These are phyloP conservation scores for Anableps anableps DNA, from an alignment of 2,797 vertebrate genomes.

Conservation along the genomic window DNA sequence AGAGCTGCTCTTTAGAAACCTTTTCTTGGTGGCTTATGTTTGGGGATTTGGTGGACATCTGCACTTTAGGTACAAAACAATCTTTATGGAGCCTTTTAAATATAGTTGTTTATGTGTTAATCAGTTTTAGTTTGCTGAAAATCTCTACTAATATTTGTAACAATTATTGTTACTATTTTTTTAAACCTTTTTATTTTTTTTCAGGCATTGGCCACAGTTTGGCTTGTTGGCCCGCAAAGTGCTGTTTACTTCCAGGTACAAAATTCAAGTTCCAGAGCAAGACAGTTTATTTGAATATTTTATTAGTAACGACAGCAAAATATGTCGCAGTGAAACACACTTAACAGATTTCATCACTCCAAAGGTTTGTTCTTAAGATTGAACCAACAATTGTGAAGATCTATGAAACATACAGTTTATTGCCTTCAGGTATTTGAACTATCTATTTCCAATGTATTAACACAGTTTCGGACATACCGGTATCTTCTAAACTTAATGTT, in stretches of 20 bases:
- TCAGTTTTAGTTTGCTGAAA: background rate
- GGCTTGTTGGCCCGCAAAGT: slow-evolving; percentile 76
- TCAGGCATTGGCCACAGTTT: slow-evolving; percentile 84
- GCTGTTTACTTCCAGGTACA: slow-evolving; percentile 72
- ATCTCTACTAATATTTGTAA: background rate
- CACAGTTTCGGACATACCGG: slow-evolving; percentile 76
- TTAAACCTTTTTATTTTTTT: slow-evolving; percentile 17
- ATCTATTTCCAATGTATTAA: slow-evolving; percentile 9
- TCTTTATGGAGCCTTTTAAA: background rate
- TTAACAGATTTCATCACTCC: slow-evolving; percentile 59
- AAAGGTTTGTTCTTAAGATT: slow-evolving; percentile 76
- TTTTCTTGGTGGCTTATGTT: slow-evolving; percentile 85
- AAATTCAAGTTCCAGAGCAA: slow-evolving; percentile 74
- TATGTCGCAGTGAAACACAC: slow-evolving; percentile 46
- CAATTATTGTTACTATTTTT: no score
- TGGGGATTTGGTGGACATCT: slow-evolving; percentile 90
- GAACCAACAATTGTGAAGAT: background rate
- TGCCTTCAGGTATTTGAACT: background rate
- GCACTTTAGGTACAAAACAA: slow-evolving; percentile 78
- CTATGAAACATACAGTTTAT: background rate
- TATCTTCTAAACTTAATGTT: slow-evolving; percentile 81
- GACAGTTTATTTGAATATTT: slow-evolving; percentile 85
- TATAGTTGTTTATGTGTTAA: background rate
- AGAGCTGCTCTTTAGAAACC: slow-evolving; percentile 69
- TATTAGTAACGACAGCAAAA: slow-evolving; percentile 62